Percentiles rank a stretch among this genome's conserved stretches.
Conservation (phyloP, 2,113 vertebrate genomes). For the Cottus gobio region DNA sequence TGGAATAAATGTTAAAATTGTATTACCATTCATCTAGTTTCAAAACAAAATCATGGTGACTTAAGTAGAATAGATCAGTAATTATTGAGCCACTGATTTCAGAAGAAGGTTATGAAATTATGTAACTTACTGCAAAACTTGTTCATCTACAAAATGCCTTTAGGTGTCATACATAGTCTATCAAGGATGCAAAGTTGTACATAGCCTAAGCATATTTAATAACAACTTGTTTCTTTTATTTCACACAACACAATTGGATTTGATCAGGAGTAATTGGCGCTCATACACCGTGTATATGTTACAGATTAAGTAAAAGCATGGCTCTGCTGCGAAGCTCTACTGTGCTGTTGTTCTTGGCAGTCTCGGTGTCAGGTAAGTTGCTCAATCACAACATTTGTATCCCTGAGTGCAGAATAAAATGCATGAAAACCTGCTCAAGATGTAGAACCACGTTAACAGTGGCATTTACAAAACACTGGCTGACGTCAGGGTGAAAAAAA, state of each 20-base stretch:
- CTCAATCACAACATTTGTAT: background rate
- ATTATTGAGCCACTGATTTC: background rate
- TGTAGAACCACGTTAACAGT: background rate
- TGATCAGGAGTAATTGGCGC: background rate
- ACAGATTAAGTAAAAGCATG: slow-evolving; percentile 63
- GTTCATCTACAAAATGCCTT: too few relatives aligned
- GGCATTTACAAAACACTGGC: background rate
- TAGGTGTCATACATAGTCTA: too few relatives aligned
- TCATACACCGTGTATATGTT: background rate
- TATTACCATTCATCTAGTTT: background rate
- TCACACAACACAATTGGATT: background rate
- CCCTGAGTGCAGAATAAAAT: background rate
- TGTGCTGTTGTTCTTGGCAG: slow-evolving; percentile 62
- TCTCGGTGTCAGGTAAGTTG: slow-evolving; percentile 62
- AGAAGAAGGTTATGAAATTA: background rate
- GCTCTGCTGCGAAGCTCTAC: slow-evolving; percentile 2
- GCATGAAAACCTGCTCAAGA: background rate
- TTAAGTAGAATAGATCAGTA: background rate
- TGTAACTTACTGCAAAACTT: background rate
- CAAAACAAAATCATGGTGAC: background rate
- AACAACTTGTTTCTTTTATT: background rate
- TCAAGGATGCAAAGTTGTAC: background rate
- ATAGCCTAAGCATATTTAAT: background rate
- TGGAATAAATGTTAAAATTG: background rate
- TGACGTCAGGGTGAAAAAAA: background rate